Conservation (phyloP, 1,140 invertebrate species). For the Stegodyphus dumicola region DNA sequence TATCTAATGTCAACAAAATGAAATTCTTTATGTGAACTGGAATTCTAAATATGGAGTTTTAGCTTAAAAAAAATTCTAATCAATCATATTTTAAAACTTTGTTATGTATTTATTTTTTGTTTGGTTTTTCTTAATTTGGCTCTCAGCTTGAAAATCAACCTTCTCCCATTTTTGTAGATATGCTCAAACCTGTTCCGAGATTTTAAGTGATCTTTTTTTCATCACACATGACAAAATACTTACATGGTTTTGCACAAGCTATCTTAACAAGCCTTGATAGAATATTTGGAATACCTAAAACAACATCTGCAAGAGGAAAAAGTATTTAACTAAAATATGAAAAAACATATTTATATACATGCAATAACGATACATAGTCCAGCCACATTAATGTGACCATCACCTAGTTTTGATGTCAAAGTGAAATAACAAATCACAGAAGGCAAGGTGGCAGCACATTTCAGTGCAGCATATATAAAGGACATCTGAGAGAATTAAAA, state of each 20-base stretch:
- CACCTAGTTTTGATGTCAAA: background rate
- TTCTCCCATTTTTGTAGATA: no score
- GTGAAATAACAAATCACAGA: background rate
- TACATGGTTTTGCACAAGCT: constrained; percentile 54
- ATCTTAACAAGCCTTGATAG: constrained; percentile 34
- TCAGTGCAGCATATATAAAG: background rate
- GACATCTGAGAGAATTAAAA: background rate
- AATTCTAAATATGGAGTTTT: no score
- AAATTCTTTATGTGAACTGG: no score
- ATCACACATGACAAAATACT: constrained; percentile 7
- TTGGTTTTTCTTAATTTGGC: no score
- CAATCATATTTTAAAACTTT: no score
- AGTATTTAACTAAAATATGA: background rate
- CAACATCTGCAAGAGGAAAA: constrained; percentile 32
- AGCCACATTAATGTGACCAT: background rate
- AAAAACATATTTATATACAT: background rate
- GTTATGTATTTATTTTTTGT: no score
- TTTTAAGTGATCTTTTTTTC: background rate
- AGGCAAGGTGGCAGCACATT: background rate
- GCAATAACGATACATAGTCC: no score
- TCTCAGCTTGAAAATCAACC: no score
- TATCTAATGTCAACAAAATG: no score
- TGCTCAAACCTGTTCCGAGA: no score
- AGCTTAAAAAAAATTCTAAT: no score
- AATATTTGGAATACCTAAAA: constrained; percentile 42